A percentile compares a stretch with the other conserved stretches of the same genome.
These are phyloP conservation scores for Hafferia zeledoni DNA, from an alignment of 2,797 vertebrate species.

Conservation along the genomic window DNA sequence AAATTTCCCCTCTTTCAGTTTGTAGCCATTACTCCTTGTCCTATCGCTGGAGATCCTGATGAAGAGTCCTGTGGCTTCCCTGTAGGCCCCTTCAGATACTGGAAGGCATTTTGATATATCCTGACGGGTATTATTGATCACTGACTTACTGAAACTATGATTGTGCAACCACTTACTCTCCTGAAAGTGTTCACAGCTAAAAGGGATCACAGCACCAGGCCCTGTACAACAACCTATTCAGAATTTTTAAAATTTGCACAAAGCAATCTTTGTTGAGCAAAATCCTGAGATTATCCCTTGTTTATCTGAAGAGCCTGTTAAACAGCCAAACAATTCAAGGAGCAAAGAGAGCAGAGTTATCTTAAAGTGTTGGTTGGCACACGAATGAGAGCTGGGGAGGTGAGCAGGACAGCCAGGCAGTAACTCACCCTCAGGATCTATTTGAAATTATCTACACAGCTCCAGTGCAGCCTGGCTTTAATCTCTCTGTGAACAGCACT, in stretches of 20 bases:
- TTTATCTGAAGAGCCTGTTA: conserved; percentile 42
- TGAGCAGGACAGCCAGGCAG: conserved; percentile 34
- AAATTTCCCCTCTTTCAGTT: neutral
- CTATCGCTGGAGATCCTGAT: neutral
- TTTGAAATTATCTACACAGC: conserved; percentile 39
- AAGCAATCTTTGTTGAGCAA: conserved; percentile 29
- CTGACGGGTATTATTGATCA: neutral
- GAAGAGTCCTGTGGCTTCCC: neutral
- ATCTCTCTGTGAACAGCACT: neutral
- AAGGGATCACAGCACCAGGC: neutral
- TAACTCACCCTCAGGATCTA: conserved; percentile 3
- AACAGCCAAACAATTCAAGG: conserved; percentile 44
- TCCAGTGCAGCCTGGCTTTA: neutral
- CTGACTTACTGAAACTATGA: neutral
- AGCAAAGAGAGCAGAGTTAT: conserved; percentile 48
- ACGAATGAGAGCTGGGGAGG: neutral
- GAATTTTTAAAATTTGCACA: conserved; percentile 14
- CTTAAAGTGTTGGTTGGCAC: conserved; percentile 56
- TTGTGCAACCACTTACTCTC: neutral
- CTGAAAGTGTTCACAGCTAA: neutral
- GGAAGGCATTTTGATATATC: neutral
- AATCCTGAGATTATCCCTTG: conserved; percentile 51
- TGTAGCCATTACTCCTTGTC: neutral
- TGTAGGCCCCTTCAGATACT: neutral
- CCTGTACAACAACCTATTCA: neutral